phyloP scores from a whole-genome alignment of 1,140 invertebrate species.

The Ooceraea biroi region DNA sequence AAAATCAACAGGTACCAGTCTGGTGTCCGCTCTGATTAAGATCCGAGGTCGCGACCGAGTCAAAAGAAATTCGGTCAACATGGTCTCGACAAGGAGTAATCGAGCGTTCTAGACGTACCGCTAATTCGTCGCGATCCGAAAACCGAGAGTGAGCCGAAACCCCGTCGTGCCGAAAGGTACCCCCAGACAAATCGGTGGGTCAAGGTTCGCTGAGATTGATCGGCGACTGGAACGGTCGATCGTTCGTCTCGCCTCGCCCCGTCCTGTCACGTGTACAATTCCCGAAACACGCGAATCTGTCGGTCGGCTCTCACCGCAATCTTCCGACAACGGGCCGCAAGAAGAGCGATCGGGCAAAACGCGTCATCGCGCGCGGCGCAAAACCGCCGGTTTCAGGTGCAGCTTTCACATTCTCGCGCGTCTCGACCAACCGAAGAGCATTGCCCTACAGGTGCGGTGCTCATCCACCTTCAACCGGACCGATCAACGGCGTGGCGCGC shows the following conservation, averaged over 20 bases:
- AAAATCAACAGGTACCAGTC: not conserved
- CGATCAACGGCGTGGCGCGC: not conserved
- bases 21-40: not conserved
- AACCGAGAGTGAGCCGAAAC: not conserved
- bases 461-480: constrained; percentile 38
- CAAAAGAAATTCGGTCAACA: not conserved
- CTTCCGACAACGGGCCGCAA: constrained; percentile 14
- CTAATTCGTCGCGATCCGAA: constrained; percentile 14
- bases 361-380: constrained; percentile 46
- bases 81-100: not conserved
- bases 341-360: constrained; percentile 45
- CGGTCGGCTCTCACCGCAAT: constrained; percentile 46
- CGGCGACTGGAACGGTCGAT: not conserved
- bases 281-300: constrained; percentile 47
- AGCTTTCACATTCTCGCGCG: constrained; percentile 63
- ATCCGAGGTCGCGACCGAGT: not conserved
- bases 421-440: constrained; percentile 30
- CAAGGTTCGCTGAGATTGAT: constrained; percentile 14
- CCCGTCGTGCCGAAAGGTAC: not conserved
- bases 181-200: constrained; percentile 14
- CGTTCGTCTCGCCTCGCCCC: not conserved
- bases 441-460: constrained; percentile 56
- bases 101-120: not conserved
- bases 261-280: constrained; percentile 26
- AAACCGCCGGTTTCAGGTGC: constrained; percentile 62